Base-by-base conservation (phyloP, 2,797 vertebrate species). In the Diglossa cyanea region DNA sequence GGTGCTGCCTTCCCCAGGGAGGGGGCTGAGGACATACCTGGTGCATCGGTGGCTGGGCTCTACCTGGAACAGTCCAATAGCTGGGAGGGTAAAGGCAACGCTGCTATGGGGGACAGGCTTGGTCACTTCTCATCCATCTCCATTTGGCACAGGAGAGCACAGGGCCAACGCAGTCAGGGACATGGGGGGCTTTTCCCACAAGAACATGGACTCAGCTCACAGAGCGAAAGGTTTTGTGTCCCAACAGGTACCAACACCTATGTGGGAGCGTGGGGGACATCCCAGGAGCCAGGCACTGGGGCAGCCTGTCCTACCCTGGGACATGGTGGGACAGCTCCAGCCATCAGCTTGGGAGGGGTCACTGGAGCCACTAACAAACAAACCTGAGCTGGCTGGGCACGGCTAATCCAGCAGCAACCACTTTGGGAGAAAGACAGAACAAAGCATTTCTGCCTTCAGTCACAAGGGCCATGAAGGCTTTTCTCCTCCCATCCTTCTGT, bases 91-190 rank as follows among this genome's bases (percentile, higher is more conserved):
- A 63, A 91, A 94, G 91, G 91, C 94, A 91, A 39, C 0, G 7
- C 94, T 1, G 4, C 90, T 61, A 35, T 17, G 24, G 37, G 75
- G 89, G 78, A 58, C 25, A 24, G 1, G 3, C 92, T 88, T 62
- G 87, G 95, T 90, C 91, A 60, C 85, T 83, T 92, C 75, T 87
- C 63, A 82, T 74, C 94, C 89, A 18, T 80, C 87, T 89, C 87
- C 88, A 9, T 96, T 96, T 97, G 96, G 96, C 96, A 97, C 95
- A 84, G 94, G 95, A 93, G 91, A 68, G 91, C 48, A 17, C 28
- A 3, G 73, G 82, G 91, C 94, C 88, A 89, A 11, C 0, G 2
- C 74, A 70, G 15, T 5, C 0, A 0, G 61, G 77, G 67, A 60
- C 16, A 30, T 33, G 39, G 13, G 47, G 75, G 37, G 61, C n/a